Evolutionary conservation across 1,140 invertebrate species (phyloP).

Genomic region (Battus philenor): DNA sequence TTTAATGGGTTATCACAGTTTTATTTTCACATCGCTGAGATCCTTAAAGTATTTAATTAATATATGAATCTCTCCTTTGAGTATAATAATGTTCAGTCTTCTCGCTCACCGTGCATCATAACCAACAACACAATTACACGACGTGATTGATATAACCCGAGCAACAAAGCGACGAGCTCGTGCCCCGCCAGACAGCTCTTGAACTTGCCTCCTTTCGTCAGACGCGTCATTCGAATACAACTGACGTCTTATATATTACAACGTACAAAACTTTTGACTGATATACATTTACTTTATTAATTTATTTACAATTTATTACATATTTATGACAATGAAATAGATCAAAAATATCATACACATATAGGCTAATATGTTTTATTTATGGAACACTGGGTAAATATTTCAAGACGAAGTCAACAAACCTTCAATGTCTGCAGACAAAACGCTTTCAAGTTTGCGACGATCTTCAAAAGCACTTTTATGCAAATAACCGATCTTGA

Average conservation of each 20-base stretch:
- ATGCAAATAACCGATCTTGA: background rate
- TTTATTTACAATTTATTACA: no score
- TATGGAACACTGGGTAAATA: no score
- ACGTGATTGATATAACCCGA: conserved; percentile 15
- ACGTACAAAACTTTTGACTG: no score
- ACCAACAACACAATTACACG: conserved; percentile 13
- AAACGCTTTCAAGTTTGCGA: background rate
- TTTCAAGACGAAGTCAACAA: conserved; percentile 1
- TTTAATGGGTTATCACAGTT: no score
- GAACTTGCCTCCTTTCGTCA: conserved; percentile 9
- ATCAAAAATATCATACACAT: no score
- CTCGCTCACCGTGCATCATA: conserved; percentile 8
- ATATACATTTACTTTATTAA: no score
- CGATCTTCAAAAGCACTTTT: background rate
- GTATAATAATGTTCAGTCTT: background rate
- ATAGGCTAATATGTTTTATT: no score
- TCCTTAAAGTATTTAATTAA: no score
- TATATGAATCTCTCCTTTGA: no score
- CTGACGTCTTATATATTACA: background rate
- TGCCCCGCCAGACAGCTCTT: conserved; percentile 4
- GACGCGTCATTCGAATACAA: background rate
- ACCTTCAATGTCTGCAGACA: background rate
- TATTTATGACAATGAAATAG: no score
- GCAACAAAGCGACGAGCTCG: background rate
- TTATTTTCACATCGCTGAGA: no score